phyloP scores from a whole-genome alignment of 2,113 vertebrate genomes.

The Dryoscopus gambensis region DNA sequence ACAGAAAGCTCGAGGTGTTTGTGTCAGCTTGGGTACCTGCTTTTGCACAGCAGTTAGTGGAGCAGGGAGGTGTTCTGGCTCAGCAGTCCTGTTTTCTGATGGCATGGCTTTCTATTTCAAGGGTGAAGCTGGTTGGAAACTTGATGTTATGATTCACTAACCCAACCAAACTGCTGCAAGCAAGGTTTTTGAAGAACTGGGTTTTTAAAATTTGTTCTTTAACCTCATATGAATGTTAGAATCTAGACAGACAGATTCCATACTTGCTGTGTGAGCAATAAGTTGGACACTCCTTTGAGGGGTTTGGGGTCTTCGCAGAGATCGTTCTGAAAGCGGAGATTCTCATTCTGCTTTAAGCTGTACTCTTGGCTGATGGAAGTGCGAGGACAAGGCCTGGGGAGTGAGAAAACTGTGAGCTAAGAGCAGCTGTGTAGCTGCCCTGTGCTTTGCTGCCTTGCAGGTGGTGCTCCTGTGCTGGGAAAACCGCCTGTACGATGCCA shows the following conservation, averaged over 20 bases:
- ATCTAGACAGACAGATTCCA: neutral
- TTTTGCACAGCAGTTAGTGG: neutral
- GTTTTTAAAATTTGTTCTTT: neutral
- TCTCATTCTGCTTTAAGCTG: neutral
- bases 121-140: neutral
- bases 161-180: neutral
- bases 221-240: neutral
- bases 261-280: fast-evolving
- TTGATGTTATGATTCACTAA: neutral
- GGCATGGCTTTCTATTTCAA: neutral
- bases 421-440: neutral
- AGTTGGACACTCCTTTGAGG: neutral
- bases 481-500: slow-evolving; percentile 90
- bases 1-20: neutral
- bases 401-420: neutral
- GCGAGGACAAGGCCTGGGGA: neutral
- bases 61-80: neutral
- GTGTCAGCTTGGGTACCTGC: neutral
- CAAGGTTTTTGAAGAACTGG: neutral
- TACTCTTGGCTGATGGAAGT: neutral
- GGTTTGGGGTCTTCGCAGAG: neutral
- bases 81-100: neutral
- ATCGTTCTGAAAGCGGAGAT: neutral
- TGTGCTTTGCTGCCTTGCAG: slow-evolving; percentile 66
- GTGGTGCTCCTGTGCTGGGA: slow-evolving; percentile 95